Evolutionary conservation across 2,113 vertebrate genomes (phyloP), one percentile per base, ranked within the genome.

Genomic region (Himantopus leucocephalus): DNA sequence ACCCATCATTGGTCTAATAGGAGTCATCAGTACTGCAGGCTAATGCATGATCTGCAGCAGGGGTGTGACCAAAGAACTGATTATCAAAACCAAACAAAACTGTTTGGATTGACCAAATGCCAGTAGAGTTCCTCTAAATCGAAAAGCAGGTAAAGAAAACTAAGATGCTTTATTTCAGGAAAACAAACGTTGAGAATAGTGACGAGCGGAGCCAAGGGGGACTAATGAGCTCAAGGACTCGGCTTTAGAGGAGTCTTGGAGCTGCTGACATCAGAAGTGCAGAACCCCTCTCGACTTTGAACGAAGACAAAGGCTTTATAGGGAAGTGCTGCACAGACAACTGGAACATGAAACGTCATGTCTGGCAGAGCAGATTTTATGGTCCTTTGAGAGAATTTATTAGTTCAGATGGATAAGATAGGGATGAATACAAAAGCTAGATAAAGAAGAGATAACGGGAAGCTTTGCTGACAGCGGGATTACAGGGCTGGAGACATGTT

Each of bases 391-490:
- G 73, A 62, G 37, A 85, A 89, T 92, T 66, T 86, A 71, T 89
- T 88, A 24, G 64, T 72, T 86, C 74, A 81, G 84, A 84, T 95
- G 68, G 52, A 41, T 84, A 63, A 94, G 83, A 95, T 78, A 67
- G 56, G 76, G 68, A 43, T 1, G 5, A 91, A 92, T 47, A 67
- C 83, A 81, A 92, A 91, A 91, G 50, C 68, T 59, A 94, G 88
- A 94, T 92, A 81, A 77, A 94, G 71, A 83, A 76, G 56, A 78
- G 91, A 77, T 91, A 91, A 47, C 16, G n/a, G 64, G 80, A 89
- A 84, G 18, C 67, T 94, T 91, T 92, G 76, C 62, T 96, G 93
- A 96, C 32, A 81, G 63, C 34, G n/a, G 37, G n/a, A 89, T 96
- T 91, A 77, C 41, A 71, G 70, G 47, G 48, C 89, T 87, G 84